Conservation (phyloP, 2,888 invertebrate genomes). For the Drosophila kambysellisi region DNA sequence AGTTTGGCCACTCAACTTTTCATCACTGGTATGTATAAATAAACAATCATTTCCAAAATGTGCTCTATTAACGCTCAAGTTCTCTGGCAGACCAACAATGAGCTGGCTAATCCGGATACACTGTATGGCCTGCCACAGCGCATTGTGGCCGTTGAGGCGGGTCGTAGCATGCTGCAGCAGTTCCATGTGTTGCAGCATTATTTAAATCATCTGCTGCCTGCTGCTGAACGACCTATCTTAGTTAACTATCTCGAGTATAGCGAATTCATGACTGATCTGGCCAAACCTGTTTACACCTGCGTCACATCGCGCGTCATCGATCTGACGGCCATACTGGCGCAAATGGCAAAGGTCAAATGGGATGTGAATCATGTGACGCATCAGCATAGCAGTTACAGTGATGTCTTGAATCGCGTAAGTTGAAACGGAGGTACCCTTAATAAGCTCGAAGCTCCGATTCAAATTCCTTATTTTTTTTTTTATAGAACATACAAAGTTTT, state of each 20-base stretch:
- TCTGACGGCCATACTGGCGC: constrained; percentile 89
- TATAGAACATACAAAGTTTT: constrained; percentile 88
- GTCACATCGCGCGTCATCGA: constrained; percentile 93
- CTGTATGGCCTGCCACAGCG: constrained; percentile 94
- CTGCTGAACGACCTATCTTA: constrained; percentile 89
- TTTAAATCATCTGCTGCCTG: constrained; percentile 92
- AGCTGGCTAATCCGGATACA: constrained; percentile 89
- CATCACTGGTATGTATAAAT: constrained; percentile 79
- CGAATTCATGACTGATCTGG: constrained; percentile 87
- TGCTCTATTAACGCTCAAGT: neutral
- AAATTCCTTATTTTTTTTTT: neutral
- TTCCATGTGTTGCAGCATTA: constrained; percentile 93
- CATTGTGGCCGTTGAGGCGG: constrained; percentile 96
- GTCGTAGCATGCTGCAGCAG: constrained; percentile 95
- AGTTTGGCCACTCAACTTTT: constrained; percentile 85
- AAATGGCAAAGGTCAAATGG: constrained; percentile 98
- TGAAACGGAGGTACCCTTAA: neutral
- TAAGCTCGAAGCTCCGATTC: neutral
- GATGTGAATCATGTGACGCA: constrained; percentile 97
- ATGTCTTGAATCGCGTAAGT: constrained; percentile 89
- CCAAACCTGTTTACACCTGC: constrained; percentile 94
- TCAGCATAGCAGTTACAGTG: constrained; percentile 96
- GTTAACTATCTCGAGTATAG: constrained; percentile 88
- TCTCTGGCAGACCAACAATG: constrained; percentile 86
- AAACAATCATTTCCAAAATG: neutral